phyloP scores from a whole-genome alignment of 1,140 invertebrate genomes.

The Papilio helenus region DNA sequence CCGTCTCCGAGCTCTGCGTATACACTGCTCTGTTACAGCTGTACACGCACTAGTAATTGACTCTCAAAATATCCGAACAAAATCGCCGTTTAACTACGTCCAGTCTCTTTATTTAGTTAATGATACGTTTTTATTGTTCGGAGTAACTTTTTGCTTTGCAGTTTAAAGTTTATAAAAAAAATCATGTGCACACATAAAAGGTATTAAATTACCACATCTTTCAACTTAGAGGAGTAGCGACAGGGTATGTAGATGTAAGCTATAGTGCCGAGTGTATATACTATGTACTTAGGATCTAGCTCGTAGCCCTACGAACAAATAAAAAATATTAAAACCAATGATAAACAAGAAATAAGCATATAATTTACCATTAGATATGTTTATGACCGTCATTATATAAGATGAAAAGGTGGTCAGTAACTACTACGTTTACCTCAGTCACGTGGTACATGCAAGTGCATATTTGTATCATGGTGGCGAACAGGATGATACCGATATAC shows the following conservation, averaged over 20 bases:
- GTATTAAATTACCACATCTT: constrained; percentile 49
- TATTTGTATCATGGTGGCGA: constrained; percentile 61
- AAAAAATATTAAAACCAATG: constrained; percentile 4
- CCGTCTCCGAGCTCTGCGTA: constrained; percentile 29
- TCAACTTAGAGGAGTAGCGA: constrained; percentile 54
- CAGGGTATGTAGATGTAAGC: constrained; percentile 61
- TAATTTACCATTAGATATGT: background rate
- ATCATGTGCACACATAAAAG: background rate
- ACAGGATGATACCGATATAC: constrained; percentile 52
- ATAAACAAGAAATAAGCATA: background rate
- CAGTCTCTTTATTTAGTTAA: too few relatives aligned
- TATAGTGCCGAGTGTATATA: constrained; percentile 53
- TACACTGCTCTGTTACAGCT: background rate
- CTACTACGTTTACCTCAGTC: constrained; percentile 51
- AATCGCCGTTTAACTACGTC: background rate
- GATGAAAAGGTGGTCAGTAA: background rate
- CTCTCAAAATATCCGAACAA: background rate
- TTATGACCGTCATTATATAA: background rate
- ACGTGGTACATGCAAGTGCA: constrained; percentile 64
- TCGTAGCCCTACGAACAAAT: constrained; percentile 53
- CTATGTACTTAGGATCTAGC: constrained; percentile 56
- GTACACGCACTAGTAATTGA: background rate
- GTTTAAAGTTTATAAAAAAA: background rate
- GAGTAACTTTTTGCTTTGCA: background rate
- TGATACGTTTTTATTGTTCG: background rate